Conservation (phyloP, 2,888 invertebrate species). For the Tetranychus piercei region DNA sequence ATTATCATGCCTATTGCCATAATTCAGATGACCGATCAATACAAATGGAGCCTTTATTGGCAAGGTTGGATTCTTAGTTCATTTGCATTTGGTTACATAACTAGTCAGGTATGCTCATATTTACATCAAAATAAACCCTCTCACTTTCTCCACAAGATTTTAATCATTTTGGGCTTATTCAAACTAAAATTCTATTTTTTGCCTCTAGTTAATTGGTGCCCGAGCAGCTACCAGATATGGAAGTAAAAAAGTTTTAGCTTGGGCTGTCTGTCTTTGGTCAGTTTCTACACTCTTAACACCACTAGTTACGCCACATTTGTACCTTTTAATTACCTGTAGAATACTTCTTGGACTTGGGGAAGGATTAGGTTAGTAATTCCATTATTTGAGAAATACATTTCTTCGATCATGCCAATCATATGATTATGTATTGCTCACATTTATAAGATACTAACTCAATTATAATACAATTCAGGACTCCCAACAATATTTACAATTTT, state of each 20-base stretch:
- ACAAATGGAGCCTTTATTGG: slow-evolving; percentile 48
- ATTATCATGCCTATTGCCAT: slow-evolving; percentile 60
- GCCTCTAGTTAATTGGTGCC: slow-evolving; percentile 43
- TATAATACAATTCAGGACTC: slow-evolving; percentile 37
- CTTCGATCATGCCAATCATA: too few species aligned
- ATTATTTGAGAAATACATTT: neutral
- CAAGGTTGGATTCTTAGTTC: slow-evolving; percentile 57
- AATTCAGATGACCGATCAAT: slow-evolving; percentile 51
- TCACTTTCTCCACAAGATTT: neutral
- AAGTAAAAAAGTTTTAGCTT: slow-evolving; percentile 47
- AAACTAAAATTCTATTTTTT: too few species aligned
- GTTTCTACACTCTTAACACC: slow-evolving; percentile 51
- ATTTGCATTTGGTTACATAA: slow-evolving; percentile 55
- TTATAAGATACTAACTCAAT: slow-evolving; percentile 24
- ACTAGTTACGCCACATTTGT: slow-evolving; percentile 43
- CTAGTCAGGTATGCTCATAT: slow-evolving; percentile 45
- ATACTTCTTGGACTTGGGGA: slow-evolving; percentile 52
- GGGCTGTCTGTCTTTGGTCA: slow-evolving; percentile 53
- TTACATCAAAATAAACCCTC: neutral
- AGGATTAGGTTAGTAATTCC: slow-evolving; percentile 43
- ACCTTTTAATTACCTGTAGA: slow-evolving; percentile 44
- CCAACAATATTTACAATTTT: slow-evolving; percentile 57
- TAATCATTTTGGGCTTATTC: too few species aligned
- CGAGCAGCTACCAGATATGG: slow-evolving; percentile 49
- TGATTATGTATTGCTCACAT: too few species aligned